Conservation (phyloP, 92 coral and sea anemone species). For the Bergia puertoricense region DNA sequence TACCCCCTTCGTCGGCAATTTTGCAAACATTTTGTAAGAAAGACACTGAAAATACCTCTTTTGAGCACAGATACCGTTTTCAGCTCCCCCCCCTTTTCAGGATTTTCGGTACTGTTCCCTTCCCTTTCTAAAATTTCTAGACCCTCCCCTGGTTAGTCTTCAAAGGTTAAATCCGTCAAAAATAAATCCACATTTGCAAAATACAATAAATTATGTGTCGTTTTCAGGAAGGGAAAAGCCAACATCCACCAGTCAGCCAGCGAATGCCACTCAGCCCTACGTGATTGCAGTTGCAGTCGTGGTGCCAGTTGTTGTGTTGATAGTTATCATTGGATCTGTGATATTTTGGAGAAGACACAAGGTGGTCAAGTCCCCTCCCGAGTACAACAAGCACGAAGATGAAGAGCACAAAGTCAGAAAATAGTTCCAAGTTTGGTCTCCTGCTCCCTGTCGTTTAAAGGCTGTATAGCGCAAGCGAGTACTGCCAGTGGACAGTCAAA, state of each 20-base stretch:
- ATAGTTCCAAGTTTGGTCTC: neutral
- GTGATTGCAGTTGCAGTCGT: slow-evolving; percentile 17
- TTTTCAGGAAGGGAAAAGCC: slow-evolving; percentile 17
- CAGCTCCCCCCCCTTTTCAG: no score
- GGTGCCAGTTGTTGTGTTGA: neutral
- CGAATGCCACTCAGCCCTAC: neutral
- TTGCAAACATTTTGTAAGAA: no score
- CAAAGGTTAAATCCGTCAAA: no score
- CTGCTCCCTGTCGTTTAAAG: neutral
- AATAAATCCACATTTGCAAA: no score
- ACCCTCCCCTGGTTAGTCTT: no score
- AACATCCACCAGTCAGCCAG: neutral
- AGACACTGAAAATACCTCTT: no score
- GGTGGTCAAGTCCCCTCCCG: neutral
- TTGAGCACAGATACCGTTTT: no score
- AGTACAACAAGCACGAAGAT: slow-evolving; percentile 18
- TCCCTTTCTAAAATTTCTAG: no score
- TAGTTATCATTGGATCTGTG: neutral
- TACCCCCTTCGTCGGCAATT: no score
- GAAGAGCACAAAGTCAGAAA: neutral
- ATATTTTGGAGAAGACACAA: slow-evolving; percentile 23
- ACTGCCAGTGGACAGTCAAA: no score
- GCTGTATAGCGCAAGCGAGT: neutral
- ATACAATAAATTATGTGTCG: neutral
- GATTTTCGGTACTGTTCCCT: no score